Base-by-base conservation (phyloP, 2,888 invertebrate species). In the Didymodactylos carnosus region DNA sequence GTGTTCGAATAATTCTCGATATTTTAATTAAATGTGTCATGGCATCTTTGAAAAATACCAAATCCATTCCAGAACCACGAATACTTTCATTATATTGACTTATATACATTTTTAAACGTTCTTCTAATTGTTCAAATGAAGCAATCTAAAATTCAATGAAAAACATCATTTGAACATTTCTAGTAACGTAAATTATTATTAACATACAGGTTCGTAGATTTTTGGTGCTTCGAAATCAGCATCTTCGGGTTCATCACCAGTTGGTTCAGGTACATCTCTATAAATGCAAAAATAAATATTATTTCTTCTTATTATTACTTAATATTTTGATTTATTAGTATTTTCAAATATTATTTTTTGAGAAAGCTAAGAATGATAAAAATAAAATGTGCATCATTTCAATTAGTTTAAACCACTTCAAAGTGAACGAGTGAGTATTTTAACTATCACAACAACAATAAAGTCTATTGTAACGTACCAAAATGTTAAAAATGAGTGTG, bases 201-300 rank as follows among this genome's bases (percentile, higher is more conserved):
- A n/a, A n/a, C n/a, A n/a, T 77, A 84, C 83, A 5, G 94, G 94
- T 83, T 95, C 94, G 82, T 94, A 94, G 0, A 94, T 91, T 85
- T 94, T 94, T 6, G 94, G 94, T 76, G 93, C 86, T 83, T 94
- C 94, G 89, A 93, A 43, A 81, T 95, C 94, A 14, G 92, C 78
- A 78, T 83, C 94, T 85, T 94, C 94, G 6, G 91, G 91, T 86
- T 95, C 95, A 83, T 95, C 95, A 3, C 94, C 94, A 0, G 94
- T 94, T 0, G 94, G 94, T 83, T 95, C 95, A 13, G 94, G 94
- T n/a, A 94, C 94, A 84, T 95, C 94, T 83, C 91, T 83, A 73
- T 29, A 62, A 71, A 72, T 70, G n/a, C n/a, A n/a, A n/a, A n/a
- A n/a, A n/a, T n/a, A n/a, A n/a, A n/a, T 43, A 43, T 51, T 23